Conservation (phyloP, 2,113 vertebrate species). For the Alligator mississippiensis region DNA sequence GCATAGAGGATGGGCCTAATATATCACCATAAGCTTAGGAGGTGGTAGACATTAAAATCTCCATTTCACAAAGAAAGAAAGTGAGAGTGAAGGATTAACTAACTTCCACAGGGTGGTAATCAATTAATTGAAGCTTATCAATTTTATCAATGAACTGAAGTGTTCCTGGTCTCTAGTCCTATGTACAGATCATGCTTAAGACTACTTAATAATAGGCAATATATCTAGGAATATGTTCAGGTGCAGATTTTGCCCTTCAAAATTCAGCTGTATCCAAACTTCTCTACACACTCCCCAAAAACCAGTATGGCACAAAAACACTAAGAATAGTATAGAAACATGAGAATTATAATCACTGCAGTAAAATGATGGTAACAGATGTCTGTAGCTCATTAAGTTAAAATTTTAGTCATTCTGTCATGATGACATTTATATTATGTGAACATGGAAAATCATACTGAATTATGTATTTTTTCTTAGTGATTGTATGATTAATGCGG, state of each 20-base stretch:
- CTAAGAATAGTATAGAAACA: constrained; percentile 53
- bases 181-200: background rate
- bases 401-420: constrained; percentile 34
- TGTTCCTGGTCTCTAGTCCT: background rate
- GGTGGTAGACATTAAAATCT: background rate
- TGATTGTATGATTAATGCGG: background rate
- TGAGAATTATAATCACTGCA: constrained; percentile 20
- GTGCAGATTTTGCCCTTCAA: constrained; percentile 2
- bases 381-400: constrained; percentile 45
- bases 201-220: background rate
- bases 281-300: constrained; percentile 39
- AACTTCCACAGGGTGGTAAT: background rate
- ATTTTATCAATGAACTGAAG: background rate
- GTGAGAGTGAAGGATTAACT: background rate
- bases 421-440: constrained; percentile 51
- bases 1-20: background rate
- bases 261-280: constrained; percentile 38
- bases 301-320: constrained; percentile 44
- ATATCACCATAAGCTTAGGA: no score
- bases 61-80: background rate
- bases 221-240: constrained; percentile 27
- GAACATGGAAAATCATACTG: background rate
- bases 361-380: constrained; percentile 59
- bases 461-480: constrained; percentile 11
- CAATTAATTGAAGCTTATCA: no score